These are phyloP conservation scores for Elaphurus davidianus DNA, from an alignment of 2,113 vertebrate genomes.

Conservation along the genomic window DNA sequence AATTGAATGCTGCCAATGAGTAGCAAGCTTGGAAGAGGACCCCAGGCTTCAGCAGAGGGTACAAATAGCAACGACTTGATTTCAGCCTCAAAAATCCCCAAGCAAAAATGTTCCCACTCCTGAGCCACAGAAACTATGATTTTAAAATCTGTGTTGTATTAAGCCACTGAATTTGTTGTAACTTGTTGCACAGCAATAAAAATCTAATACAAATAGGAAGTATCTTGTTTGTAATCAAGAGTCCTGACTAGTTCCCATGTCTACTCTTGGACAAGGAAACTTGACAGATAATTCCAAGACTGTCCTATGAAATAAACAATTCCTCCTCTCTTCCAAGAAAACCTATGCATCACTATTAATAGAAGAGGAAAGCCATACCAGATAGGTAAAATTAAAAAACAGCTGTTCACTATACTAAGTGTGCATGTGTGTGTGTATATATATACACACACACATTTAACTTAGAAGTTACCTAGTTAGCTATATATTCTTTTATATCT, in stretches of 20 bases:
- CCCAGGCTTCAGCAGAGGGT: neutral
- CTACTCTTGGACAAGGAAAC: neutral
- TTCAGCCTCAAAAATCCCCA: neutral
- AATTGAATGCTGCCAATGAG: neutral
- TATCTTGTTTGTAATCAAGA: neutral
- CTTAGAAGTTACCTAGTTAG: neutral
- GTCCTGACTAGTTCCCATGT: neutral
- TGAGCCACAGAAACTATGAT: neutral
- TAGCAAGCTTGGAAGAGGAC: neutral
- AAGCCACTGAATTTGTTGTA: neutral
- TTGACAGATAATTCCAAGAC: neutral
- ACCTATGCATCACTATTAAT: neutral
- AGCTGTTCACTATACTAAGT: neutral
- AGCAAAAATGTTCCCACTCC: neutral
- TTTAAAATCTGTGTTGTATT: neutral
- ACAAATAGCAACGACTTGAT: neutral
- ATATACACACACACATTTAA: neutral
- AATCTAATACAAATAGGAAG: neutral
- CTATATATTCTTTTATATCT: neutral
- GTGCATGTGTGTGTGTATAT: neutral
- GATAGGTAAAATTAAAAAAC: neutral
- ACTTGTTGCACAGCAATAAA: neutral
- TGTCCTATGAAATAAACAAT: neutral
- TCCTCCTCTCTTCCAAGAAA: neutral
- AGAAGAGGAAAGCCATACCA: neutral